These are phyloP conservation scores for Enteromius unitaeniatus DNA, from an alignment of 2,797 vertebrate species.

Conservation along the genomic window DNA sequence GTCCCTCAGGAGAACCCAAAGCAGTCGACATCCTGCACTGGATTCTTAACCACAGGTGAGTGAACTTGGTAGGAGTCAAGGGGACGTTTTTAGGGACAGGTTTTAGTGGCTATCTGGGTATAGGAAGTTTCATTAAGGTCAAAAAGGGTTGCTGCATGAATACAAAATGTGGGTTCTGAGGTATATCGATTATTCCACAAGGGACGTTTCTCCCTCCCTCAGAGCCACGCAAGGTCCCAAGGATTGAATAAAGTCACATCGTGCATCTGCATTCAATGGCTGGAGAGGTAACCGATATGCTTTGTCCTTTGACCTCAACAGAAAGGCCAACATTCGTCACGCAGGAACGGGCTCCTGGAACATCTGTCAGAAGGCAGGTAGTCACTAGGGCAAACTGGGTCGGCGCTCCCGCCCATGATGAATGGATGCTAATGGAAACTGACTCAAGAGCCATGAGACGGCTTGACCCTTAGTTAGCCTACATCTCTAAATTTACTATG, in stretches of 20 bases:
- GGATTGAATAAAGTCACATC: conserved; percentile 71
- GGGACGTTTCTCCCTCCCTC: conserved; percentile 65
- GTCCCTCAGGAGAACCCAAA: conserved; percentile 35
- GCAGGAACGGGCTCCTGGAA: conserved; percentile 68
- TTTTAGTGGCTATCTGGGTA: conserved; percentile 49
- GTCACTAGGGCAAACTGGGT: conserved; percentile 60
- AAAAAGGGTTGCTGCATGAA: conserved; percentile 64
- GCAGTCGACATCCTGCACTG: conserved; percentile 7
- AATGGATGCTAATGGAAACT: conserved; percentile 61
- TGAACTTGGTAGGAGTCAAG: conserved; percentile 61
- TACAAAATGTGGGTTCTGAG: conserved; percentile 59
- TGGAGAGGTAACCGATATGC: conserved; percentile 75
- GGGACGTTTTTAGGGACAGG: conserved; percentile 24
- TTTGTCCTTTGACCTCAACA: conserved; percentile 70
- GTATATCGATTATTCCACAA: conserved; percentile 56
- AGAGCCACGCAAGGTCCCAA: conserved; percentile 61
- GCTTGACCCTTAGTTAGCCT: conserved; percentile 51
- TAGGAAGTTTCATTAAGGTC: conserved; percentile 62
- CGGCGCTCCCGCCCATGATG: conserved; percentile 65
- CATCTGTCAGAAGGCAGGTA: conserved; percentile 77
- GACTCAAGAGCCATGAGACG: conserved; percentile 50
- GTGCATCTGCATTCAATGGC: conserved; percentile 75
- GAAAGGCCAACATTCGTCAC: conserved; percentile 76
- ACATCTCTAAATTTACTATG: conserved; percentile 37
- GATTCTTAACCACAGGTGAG: conserved; percentile 65